phyloP scores from a whole-genome alignment of 2,113 vertebrate genomes.

The Malurus alboscapulatus region DNA sequence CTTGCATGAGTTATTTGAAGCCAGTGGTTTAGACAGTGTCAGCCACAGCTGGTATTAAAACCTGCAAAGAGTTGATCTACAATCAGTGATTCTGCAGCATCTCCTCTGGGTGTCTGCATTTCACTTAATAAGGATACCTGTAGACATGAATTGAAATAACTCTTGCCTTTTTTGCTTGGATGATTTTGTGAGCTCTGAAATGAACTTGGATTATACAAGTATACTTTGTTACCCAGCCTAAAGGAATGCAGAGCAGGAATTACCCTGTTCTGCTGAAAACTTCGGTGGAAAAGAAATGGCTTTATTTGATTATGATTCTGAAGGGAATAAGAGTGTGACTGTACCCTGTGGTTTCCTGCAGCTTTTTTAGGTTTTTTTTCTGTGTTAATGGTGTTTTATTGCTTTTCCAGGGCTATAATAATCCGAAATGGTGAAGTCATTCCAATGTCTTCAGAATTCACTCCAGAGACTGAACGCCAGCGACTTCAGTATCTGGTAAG shows the following conservation, averaged over 20 bases:
- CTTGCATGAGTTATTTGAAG: slow-evolving; percentile 35
- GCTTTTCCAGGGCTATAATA: slow-evolving; percentile 89
- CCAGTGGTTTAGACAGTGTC: not conserved
- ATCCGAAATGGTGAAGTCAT: slow-evolving; percentile 89
- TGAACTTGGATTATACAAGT: slow-evolving; percentile 1
- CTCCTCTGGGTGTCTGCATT: slow-evolving; percentile 16
- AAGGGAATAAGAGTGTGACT: not conserved
- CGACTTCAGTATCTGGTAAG: slow-evolving; percentile 97
- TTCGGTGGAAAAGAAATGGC: not conserved
- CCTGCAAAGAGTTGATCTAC: not conserved
- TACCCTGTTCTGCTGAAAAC: not conserved
- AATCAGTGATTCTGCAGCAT: not conserved
- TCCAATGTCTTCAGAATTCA: slow-evolving; percentile 95
- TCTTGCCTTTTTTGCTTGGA: not conserved
- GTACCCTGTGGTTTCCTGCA: not conserved
- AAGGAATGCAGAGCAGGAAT: not conserved
- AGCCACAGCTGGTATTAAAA: not conserved
- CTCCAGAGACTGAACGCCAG: slow-evolving; percentile 93
- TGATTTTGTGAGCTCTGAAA: slow-evolving; percentile 43
- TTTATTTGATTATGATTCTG: not conserved
- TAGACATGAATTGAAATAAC: not conserved
- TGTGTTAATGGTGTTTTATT: slow-evolving; percentile 20
- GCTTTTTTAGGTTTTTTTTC: not conserved
- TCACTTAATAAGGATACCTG: not conserved
- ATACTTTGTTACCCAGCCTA: not conserved